phyloP scores from a whole-genome alignment of 2,113 vertebrate species.

The Herpailurus yagouaroundi region DNA sequence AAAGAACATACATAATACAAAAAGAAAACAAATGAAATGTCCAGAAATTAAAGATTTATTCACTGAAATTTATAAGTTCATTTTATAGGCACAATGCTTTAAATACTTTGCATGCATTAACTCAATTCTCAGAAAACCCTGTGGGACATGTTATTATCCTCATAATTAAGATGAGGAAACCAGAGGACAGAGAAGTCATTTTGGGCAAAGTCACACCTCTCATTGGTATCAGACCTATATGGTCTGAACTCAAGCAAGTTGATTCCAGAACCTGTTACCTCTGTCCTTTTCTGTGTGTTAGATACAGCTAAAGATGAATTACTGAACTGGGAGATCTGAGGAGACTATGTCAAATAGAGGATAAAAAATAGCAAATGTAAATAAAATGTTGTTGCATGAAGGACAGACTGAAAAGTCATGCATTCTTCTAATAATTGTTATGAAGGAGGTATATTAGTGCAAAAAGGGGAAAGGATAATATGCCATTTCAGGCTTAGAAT shows the following conservation, averaged over 20 bases:
- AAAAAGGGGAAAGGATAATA: neutral
- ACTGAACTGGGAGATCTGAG: neutral
- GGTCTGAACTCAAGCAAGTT: neutral
- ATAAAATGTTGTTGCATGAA: neutral
- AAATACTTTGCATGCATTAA: neutral
- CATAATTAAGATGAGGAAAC: neutral
- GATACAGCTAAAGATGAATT: neutral
- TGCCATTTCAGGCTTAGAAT: neutral
- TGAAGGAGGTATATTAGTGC: neutral
- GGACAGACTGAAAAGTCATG: neutral
- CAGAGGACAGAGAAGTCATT: neutral
- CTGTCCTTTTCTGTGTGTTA: neutral
- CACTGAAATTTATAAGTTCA: neutral
- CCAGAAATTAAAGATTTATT: constrained; percentile 29
- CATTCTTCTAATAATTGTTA: neutral
- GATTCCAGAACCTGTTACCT: neutral
- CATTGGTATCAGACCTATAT: neutral
- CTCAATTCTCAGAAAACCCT: neutral
- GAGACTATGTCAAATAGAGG: neutral
- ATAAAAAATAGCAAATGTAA: neutral
- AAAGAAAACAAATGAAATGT: neutral
- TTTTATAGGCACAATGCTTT: neutral
- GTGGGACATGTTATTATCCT: neutral
- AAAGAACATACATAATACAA: neutral
- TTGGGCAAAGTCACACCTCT: neutral